Evolutionary conservation across 2,888 invertebrate genomes (phyloP), one percentile per base, ranked within the genome.

Genomic region (Chymomyza amoena): DNA sequence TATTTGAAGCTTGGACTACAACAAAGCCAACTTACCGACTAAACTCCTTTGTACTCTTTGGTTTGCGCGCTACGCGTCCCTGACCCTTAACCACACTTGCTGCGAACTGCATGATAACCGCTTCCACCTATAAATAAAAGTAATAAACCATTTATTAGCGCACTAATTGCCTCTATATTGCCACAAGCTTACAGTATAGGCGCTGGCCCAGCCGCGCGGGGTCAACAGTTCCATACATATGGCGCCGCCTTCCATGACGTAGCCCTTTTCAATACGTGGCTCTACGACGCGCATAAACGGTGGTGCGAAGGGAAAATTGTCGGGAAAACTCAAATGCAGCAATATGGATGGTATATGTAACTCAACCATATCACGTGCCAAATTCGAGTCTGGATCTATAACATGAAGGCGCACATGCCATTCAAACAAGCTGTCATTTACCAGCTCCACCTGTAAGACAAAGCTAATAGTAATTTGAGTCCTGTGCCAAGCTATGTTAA

Each of bases 231-330:
- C 97, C 96, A 97, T 97, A 89, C 96, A 96, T 88, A 97, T 97
- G 59, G 97, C 97, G 52, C 97, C 96, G 69, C 96, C 96, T 92
- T 97, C 96, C 97, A 97, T 97, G 28, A 97, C 97, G 90, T 96
- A 97, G 52, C 96, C 97, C 90, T 95, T 95, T 89, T 96, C 96
- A 92, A 96, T 95, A 90, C 95, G 93, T 9, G 96, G 96, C 85
- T 96, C 95, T 91, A 96, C 96, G 57, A 96, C 96, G 80, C 95
- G 93, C 93, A 95, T 96, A 91, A 97, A 97, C 56, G 97, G 97
- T 64, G 97, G 97, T 54, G 96, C 96, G 89, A 97, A 97, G 56
- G 97, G 97, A 89, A 97, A 97, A 90, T 96, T 97, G 88, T 97
- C 96, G 16, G 97, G 97, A 92, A 97, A 97, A 77, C 95, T 93